Conservation (phyloP, 1,140 invertebrate genomes). For the Drosophila pseudoananassae region DNA sequence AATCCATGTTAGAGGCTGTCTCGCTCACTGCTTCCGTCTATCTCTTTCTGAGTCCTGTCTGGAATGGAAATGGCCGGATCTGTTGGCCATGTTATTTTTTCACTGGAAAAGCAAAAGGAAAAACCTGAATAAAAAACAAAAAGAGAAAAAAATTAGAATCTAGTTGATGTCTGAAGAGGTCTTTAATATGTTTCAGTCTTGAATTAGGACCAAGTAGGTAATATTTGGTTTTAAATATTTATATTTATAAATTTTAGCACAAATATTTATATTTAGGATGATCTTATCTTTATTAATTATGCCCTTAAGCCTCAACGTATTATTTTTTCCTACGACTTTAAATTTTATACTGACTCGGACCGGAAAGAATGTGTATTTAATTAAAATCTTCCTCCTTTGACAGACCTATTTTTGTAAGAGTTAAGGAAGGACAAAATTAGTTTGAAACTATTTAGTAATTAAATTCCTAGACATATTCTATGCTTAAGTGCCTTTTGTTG, state of each 20-base stretch:
- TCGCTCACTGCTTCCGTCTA: neutral
- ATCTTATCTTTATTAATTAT: no score
- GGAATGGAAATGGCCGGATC: constrained; percentile 39
- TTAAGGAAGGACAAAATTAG: neutral
- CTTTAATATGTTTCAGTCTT: neutral
- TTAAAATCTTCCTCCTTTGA: neutral
- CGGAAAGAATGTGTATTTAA: no score
- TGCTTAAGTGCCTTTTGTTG: neutral
- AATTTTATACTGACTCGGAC: no score
- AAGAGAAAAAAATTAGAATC: constrained; percentile 8
- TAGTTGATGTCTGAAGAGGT: neutral
- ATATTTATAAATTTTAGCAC: no score
- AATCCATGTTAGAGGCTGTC: constrained; percentile 36
- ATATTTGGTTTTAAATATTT: no score
- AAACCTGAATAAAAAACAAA: neutral
- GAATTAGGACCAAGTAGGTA: neutral
- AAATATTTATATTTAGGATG: no score
- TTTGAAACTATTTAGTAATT: neutral
- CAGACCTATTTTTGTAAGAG: no score
- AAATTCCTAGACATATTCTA: neutral
- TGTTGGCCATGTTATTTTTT: constrained; percentile 13
- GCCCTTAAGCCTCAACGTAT: no score
- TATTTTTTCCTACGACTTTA: no score
- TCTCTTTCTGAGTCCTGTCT: constrained; percentile 5
- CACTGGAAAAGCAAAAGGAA: neutral